phyloP scores from a whole-genome alignment of 2,888 invertebrate species.

The Dynastes hyllus region DNA sequence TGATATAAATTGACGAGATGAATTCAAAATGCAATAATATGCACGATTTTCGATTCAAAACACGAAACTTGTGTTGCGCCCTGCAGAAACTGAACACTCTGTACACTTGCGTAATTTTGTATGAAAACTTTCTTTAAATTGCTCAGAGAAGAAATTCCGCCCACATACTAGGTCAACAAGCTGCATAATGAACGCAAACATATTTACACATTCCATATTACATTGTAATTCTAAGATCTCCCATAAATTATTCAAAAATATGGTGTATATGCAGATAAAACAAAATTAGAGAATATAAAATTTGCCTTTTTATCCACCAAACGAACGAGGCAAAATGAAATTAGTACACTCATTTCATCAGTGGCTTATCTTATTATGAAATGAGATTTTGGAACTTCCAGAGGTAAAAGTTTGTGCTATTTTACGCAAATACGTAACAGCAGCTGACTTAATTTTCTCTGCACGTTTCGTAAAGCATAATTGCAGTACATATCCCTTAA shows the following conservation, averaged over 20 bases:
- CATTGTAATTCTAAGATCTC: conserved; percentile 15
- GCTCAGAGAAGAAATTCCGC: too few relatives aligned
- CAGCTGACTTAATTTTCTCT: conserved; percentile 1
- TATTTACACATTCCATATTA: background rate
- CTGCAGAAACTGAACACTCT: too few relatives aligned
- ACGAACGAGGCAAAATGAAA: conserved; percentile 33
- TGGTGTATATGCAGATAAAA: background rate
- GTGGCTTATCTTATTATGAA: conserved; percentile 33
- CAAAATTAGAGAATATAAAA: conserved; percentile 23
- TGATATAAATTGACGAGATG: too few relatives aligned
- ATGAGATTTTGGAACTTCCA: conserved; percentile 33
- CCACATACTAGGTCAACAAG: too few relatives aligned
- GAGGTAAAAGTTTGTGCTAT: conserved; percentile 21
- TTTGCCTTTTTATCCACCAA: background rate
- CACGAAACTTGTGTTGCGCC: too few relatives aligned
- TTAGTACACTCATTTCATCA: conserved; percentile 16
- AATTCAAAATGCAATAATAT: too few relatives aligned
- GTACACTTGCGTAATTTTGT: too few relatives aligned
- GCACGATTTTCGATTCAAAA: too few relatives aligned
- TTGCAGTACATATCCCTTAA: background rate
- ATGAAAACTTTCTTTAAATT: too few relatives aligned
- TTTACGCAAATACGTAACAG: conserved; percentile 10
- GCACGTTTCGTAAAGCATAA: background rate
- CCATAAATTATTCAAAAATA: background rate
- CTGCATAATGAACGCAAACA: too few relatives aligned